Evolutionary conservation across 2,888 invertebrate species (phyloP).

Genomic region (Caenorhabditis zanzibari): DNA sequence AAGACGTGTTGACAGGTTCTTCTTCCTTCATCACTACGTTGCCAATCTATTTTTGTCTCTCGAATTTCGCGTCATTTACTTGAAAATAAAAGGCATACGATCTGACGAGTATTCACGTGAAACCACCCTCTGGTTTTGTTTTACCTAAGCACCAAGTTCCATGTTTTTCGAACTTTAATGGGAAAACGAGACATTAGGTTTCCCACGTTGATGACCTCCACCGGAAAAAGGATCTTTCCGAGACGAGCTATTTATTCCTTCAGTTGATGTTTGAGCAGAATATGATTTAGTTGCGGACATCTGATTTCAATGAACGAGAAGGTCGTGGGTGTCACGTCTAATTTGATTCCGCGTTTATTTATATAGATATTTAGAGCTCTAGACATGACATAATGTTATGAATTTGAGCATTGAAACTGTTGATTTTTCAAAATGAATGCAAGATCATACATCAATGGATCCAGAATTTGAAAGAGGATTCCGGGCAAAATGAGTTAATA

Average conservation of each 20-base stretch:
- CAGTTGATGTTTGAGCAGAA: conserved; percentile 51
- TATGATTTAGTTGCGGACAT: conserved; percentile 54
- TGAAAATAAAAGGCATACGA: conserved; percentile 26
- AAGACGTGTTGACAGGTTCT: conserved; percentile 61
- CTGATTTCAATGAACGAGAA: conserved; percentile 44
- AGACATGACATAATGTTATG: conserved; percentile 20
- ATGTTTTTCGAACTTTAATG: conserved; percentile 31
- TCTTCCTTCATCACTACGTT: conserved; percentile 14
- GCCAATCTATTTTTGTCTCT: conserved; percentile 40
- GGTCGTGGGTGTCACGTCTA: conserved; percentile 47
- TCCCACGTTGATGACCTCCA: conserved; percentile 12
- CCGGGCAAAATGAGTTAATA: too few species aligned
- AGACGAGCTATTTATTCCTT: conserved; percentile 24
- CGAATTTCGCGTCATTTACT: conserved; percentile 43
- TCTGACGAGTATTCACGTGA: conserved; percentile 40
- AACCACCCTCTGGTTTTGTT: background rate
- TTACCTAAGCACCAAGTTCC: conserved; percentile 33
- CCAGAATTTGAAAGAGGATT: too few species aligned
- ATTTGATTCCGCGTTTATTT: conserved; percentile 18
- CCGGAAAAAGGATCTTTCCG: conserved; percentile 44
- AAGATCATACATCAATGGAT: too few species aligned
- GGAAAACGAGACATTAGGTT: conserved; percentile 18
- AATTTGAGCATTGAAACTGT: conserved; percentile 1
- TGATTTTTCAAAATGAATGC: background rate
- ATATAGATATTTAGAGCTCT: conserved; percentile 3